These are phyloP conservation scores for Cossypha caffra DNA, from an alignment of 2,797 vertebrate species.

Conservation along the genomic window DNA sequence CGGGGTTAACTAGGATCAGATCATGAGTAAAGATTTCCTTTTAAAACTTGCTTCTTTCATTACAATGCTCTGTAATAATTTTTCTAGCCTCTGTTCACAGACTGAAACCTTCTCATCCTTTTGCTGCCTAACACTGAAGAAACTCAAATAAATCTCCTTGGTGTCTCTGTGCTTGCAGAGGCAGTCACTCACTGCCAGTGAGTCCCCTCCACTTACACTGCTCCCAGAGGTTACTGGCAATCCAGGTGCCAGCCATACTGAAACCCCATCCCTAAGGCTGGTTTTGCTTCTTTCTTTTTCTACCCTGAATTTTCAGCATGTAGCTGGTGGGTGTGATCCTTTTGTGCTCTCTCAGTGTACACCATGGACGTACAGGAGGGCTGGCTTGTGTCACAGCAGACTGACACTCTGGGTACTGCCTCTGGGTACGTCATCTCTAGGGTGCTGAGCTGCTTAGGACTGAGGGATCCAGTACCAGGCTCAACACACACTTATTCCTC, in stretches of 20 bases:
- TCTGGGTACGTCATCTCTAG: background rate
- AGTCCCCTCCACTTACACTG: background rate
- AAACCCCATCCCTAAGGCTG: background rate
- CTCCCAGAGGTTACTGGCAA: background rate
- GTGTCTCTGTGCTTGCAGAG: background rate
- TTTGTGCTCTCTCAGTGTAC: background rate
- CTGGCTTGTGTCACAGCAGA: background rate
- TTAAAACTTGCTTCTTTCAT: slow-evolving; percentile 2
- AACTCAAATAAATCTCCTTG: slow-evolving; percentile 6
- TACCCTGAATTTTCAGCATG: background rate
- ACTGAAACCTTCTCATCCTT: background rate
- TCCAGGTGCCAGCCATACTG: background rate
- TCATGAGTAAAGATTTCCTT: slow-evolving; percentile 3
- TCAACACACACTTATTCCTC: background rate
- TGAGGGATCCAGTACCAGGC: background rate
- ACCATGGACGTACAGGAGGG: rapidly evolving
- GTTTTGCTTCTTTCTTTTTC: background rate
- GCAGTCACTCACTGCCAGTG: background rate
- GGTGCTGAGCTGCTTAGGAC: background rate
- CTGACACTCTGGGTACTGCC: background rate
- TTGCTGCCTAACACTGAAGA: background rate
- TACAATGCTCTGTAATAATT: background rate
- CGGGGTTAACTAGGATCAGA: slow-evolving; percentile 30
- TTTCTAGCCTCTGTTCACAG: background rate
- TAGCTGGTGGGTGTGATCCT: background rate